These are phyloP conservation scores for Brenthis daphne DNA, from an alignment of 2,888 invertebrate genomes.

Conservation along the genomic window DNA sequence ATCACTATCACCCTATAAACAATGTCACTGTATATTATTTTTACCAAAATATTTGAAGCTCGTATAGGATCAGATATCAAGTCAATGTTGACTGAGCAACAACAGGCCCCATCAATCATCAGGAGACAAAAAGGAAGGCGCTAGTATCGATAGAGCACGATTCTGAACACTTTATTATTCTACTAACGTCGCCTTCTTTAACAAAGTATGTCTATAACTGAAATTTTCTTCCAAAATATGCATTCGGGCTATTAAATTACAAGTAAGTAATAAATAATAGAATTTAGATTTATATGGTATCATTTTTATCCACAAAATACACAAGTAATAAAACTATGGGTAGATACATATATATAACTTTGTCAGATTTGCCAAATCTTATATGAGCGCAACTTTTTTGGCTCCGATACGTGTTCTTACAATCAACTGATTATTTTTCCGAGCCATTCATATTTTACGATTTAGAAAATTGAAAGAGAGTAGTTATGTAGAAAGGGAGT, in stretches of 20 bases:
- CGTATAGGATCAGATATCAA: conserved; percentile 45
- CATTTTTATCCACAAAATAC: no score
- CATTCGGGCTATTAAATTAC: not conserved
- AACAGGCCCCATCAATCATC: conserved; percentile 63
- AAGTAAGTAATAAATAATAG: not conserved
- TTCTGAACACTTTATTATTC: conserved; percentile 57
- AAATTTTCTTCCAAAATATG: conserved; percentile 13
- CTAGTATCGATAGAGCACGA: conserved; percentile 62
- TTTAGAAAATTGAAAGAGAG: conserved; percentile 2
- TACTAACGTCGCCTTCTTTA: conserved; percentile 26
- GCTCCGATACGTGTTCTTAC: conserved; percentile 12
- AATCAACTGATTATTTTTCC: conserved; percentile 28
- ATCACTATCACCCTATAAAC: conserved; percentile 30
- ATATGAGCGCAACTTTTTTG: not conserved
- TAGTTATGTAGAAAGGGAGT: not conserved
- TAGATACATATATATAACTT: no score
- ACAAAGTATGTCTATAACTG: conserved; percentile 29
- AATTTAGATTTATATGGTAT: no score
- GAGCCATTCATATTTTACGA: conserved; percentile 7
- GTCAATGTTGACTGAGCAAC: conserved; percentile 57
- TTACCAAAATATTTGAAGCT: conserved; percentile 25
- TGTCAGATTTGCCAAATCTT: not conserved
- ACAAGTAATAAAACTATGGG: no score
- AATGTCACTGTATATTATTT: conserved; percentile 29
- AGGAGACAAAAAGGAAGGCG: conserved; percentile 64